Conservation (phyloP, 2,797 vertebrate species). For the Ctenosaura bakeri region DNA sequence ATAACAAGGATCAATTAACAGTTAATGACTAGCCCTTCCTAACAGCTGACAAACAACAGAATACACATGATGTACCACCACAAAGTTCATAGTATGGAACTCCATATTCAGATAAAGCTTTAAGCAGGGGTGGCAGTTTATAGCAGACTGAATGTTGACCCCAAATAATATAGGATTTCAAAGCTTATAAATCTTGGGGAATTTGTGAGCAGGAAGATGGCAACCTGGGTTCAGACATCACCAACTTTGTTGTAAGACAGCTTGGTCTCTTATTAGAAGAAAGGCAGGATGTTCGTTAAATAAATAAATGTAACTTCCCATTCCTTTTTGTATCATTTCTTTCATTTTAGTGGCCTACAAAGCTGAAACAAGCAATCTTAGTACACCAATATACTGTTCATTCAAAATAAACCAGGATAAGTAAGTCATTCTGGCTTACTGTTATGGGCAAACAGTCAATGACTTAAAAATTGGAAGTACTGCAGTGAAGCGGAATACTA, state of each 20-base stretch:
- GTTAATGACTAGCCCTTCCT: constrained; percentile 20
- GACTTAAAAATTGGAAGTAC: background rate
- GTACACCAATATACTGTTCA: background rate
- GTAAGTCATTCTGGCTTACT: background rate
- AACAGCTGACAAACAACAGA: constrained; percentile 9
- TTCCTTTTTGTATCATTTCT: too few species aligned
- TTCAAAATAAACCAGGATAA: background rate
- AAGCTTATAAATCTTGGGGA: background rate
- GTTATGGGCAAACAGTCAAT: background rate
- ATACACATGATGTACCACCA: background rate
- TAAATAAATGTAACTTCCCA: too few species aligned
- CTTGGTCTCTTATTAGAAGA: too few species aligned
- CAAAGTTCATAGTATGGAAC: background rate
- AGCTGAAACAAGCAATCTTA: too few species aligned
- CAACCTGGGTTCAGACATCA: background rate
- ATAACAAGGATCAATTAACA: constrained; percentile 23
- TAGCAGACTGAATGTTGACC: background rate
- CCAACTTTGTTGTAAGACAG: too few species aligned
- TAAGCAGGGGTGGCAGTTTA: background rate
- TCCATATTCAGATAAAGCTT: background rate
- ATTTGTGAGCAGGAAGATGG: background rate
- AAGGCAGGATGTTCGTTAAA: too few species aligned
- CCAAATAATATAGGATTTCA: background rate
- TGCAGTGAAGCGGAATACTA: background rate
- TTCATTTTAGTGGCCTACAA: too few species aligned